Percentiles rank a stretch among this genome's conserved stretches.
phyloP scores from a whole-genome alignment of 2,888 invertebrate genomes.

The Eucera pruinosa region DNA sequence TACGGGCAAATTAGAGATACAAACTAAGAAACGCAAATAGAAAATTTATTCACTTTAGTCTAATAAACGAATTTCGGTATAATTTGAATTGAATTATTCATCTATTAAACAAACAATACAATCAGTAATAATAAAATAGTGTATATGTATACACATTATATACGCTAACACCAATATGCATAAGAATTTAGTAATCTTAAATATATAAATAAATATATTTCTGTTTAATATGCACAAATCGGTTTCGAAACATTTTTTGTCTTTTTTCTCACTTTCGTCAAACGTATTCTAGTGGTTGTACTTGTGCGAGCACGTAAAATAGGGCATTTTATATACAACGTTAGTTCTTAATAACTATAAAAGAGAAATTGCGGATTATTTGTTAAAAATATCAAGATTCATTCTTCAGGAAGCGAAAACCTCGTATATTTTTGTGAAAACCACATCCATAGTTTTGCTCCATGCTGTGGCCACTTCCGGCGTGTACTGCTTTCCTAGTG shows the following conservation, averaged over 20 bases:
- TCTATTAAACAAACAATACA: too few relatives aligned
- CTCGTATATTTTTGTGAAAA: slow-evolving; percentile 74
- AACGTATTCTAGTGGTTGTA: neutral
- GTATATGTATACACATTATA: neutral
- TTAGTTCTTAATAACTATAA: neutral
- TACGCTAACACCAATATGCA: too few relatives aligned
- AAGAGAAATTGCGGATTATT: neutral
- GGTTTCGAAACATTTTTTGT: neutral
- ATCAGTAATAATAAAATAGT: neutral
- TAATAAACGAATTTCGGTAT: too few relatives aligned
- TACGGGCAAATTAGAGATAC: too few relatives aligned
- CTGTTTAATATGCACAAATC: neutral
- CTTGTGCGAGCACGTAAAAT: slow-evolving; percentile 11
- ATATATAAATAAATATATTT: slow-evolving; percentile 2
- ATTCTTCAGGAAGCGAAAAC: slow-evolving; percentile 44
- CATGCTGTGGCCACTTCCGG: slow-evolving; percentile 83
- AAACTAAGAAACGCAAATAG: neutral
- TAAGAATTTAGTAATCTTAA: slow-evolving; percentile 3
- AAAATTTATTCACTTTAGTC: neutral
- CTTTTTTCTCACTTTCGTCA: neutral
- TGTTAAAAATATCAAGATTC: neutral
- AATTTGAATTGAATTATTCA: neutral
- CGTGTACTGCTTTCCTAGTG: slow-evolving; percentile 83
- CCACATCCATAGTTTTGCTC: slow-evolving; percentile 83
- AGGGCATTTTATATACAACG: slow-evolving; percentile 35